Evolutionary conservation across 2,113 vertebrate species (phyloP).

Genomic region (Motacilla tschutschensis): DNA sequence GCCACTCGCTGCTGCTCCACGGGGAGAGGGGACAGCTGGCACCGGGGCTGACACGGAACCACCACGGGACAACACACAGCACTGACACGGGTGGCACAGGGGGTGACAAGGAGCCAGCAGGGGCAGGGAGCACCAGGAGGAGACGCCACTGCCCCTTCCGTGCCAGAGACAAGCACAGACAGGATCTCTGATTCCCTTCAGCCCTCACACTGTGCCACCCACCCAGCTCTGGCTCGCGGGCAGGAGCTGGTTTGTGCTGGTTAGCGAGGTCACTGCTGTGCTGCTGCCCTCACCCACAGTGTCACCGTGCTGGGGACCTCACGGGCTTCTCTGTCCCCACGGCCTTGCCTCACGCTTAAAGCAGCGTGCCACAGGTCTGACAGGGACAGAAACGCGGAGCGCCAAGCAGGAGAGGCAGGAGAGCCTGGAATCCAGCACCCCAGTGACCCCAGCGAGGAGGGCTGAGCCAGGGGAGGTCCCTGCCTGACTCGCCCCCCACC

Average conservation of each 20-base stretch:
- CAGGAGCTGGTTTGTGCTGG: neutral
- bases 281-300: neutral
- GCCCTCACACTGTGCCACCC: neutral
- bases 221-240: neutral
- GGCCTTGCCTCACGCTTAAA: neutral
- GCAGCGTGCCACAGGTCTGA: neutral
- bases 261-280: neutral
- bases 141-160: neutral
- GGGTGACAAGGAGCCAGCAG: neutral
- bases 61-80: neutral
- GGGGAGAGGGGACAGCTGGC: neutral
- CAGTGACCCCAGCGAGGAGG: fast-evolving
- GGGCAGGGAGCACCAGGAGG: neutral
- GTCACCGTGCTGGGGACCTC: neutral
- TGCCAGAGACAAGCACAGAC: neutral
- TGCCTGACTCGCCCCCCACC: neutral
- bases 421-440: neutral
- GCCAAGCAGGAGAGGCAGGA: neutral
- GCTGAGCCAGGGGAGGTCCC: fast-evolving
- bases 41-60: fast-evolving
- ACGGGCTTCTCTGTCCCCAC: neutral
- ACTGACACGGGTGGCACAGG: neutral
- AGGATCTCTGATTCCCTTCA: neutral
- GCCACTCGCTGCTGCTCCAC: fast-evolving
- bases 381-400: neutral